Evolutionary conservation across 2,113 vertebrate genomes (phyloP).

Genomic region (Myxocyprinus asiaticus): DNA sequence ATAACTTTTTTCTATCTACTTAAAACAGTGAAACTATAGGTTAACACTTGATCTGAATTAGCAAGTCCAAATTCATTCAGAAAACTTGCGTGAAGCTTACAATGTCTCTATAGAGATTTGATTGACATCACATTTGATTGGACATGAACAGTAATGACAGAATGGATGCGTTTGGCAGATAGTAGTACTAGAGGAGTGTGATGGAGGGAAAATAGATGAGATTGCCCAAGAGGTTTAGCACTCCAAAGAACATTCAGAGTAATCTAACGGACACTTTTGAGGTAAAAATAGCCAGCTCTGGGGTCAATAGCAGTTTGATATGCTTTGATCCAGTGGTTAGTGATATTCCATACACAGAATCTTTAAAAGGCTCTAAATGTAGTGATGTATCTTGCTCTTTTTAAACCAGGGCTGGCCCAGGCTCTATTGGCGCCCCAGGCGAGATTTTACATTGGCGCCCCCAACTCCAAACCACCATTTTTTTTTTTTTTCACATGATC

Average conservation of each 20-base stretch:
- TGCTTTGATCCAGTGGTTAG: neutral
- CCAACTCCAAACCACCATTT: no score
- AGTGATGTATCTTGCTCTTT: neutral
- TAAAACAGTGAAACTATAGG: neutral
- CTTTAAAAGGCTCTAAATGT: neutral
- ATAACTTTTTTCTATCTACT: neutral
- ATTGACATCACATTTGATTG: slow-evolving; percentile 41
- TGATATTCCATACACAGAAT: neutral
- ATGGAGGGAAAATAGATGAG: slow-evolving; percentile 9
- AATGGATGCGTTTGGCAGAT: slow-evolving; percentile 2
- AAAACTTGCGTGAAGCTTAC: neutral
- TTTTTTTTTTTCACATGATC: no score
- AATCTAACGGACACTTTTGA: slow-evolving; percentile 15
- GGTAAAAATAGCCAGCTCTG: slow-evolving; percentile 23
- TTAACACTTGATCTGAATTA: slow-evolving; percentile 1
- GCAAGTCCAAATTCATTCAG: slow-evolving; percentile 5
- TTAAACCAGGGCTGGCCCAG: neutral
- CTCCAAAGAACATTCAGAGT: neutral
- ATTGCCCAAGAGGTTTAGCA: slow-evolving; percentile 3
- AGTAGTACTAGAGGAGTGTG: slow-evolving; percentile 9
- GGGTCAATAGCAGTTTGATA: slow-evolving; percentile 15
- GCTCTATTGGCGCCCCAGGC: no score
- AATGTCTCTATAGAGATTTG: slow-evolving; percentile 27
- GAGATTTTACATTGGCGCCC: no score
- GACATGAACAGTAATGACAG: slow-evolving; percentile 22